Conservation (phyloP, 2,797 vertebrate species). For the Trachurus trachurus region DNA sequence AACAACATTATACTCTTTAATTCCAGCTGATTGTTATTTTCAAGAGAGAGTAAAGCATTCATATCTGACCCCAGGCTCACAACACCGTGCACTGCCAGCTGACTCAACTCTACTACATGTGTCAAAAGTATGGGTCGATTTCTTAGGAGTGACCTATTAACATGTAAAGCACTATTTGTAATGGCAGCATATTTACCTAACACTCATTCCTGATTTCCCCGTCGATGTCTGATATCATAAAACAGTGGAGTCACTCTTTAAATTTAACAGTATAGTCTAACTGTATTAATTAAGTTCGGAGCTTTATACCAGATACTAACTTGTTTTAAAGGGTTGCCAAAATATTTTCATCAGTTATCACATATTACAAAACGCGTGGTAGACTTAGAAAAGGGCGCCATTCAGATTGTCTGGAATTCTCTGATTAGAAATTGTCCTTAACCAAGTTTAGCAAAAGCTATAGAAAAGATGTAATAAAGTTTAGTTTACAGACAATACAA, state of each 20-base stretch:
- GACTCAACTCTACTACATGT: constrained; percentile 13
- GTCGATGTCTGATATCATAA: constrained; percentile 22
- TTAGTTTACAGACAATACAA: constrained; percentile 39
- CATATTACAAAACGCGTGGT: constrained; percentile 4
- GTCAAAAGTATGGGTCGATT: background rate
- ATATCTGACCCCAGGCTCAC: constrained; percentile 24
- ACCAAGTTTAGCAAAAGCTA: constrained; percentile 20
- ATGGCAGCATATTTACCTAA: background rate
- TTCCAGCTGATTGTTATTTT: constrained; percentile 27
- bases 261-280: background rate
- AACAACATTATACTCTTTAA: constrained; percentile 26
- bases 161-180: constrained; percentile 19
- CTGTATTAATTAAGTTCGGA: background rate
- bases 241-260: background rate
- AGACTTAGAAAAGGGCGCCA: constrained; percentile 7
- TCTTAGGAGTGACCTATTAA: background rate
- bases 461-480: constrained; percentile 17
- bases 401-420: constrained; percentile 60
- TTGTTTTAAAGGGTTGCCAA: constrained; percentile 3
- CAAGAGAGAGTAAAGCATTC: constrained; percentile 34
- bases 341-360: background rate
- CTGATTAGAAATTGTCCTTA: constrained; percentile 6
- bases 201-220: constrained; percentile 1
- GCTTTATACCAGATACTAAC: background rate
- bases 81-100: constrained; percentile 25